Percentiles rank a stretch among this genome's conserved stretches.
phyloP scores from a whole-genome alignment of 2,113 vertebrate genomes.

The Solenodon paradoxus region DNA sequence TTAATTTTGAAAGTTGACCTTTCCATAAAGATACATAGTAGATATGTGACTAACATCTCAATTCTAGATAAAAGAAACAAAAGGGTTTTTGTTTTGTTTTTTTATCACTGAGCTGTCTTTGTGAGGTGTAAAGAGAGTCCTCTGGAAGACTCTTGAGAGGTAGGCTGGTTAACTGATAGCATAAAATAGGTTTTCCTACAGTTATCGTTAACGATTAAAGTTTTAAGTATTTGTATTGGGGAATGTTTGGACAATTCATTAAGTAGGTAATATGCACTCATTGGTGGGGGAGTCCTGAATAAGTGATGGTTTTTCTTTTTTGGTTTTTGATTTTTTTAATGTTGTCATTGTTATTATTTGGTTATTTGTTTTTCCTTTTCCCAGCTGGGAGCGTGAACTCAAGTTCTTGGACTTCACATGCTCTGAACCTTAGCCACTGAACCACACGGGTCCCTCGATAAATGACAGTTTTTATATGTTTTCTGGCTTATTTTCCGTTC shows the following conservation, averaged over 20 bases:
- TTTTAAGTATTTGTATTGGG: neutral
- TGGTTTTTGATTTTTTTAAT: no score
- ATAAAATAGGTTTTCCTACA: neutral
- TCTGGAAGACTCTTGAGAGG: neutral
- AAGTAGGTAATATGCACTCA: neutral
- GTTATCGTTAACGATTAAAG: neutral
- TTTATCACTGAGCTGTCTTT: neutral
- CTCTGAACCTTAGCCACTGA: no score
- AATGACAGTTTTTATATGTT: neutral
- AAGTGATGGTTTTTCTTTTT: no score
- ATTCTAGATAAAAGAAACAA: no score
- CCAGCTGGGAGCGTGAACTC: no score
- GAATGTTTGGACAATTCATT: neutral
- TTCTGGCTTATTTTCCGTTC: neutral
- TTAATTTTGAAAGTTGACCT: neutral
- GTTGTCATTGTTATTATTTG: no score
- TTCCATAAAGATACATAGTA: neutral
- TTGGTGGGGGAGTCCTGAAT: neutral
- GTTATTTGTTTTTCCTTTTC: no score
- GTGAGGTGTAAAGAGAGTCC: neutral
- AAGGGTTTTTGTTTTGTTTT: neutral
- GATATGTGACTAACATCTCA: neutral
- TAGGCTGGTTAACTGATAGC: neutral
- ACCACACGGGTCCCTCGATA: no score
- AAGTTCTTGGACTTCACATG: no score